These are phyloP conservation scores for Homarus americanus DNA, from an alignment of 1,140 invertebrate species.

Conservation along the genomic window DNA sequence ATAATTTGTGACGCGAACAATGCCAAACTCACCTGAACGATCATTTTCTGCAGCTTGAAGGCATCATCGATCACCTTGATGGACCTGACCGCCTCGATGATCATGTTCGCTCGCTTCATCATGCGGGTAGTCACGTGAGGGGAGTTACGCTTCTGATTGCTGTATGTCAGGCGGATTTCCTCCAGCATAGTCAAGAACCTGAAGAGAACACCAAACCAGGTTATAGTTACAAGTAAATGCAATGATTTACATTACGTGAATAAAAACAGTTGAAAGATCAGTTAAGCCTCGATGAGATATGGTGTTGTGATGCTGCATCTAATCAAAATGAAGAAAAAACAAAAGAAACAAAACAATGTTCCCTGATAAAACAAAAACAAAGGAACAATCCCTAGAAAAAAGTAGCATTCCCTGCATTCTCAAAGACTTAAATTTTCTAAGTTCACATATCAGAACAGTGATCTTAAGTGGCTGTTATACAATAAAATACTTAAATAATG, in stretches of 20 bases:
- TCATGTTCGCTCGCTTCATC: slow-evolving; percentile 82
- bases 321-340: too few relatives aligned
- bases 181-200: slow-evolving; percentile 50
- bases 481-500: too few relatives aligned
- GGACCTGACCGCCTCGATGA: slow-evolving; percentile 82
- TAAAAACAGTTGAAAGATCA: too few relatives aligned
- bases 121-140: slow-evolving; percentile 79
- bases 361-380: too few relatives aligned
- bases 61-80: slow-evolving; percentile 82
- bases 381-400: too few relatives aligned
- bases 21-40: slow-evolving; percentile 53
- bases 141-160: slow-evolving; percentile 56
- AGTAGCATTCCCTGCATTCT: too few relatives aligned
- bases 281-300: too few relatives aligned
- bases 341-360: too few relatives aligned
- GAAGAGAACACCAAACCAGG: slow-evolving; percentile 71
- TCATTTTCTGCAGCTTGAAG: slow-evolving; percentile 80
- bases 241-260: too few relatives aligned
- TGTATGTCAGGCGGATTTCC: slow-evolving; percentile 58
- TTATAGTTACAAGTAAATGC: neutral
- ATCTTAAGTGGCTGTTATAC: too few relatives aligned
- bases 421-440: too few relatives aligned
- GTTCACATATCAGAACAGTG: too few relatives aligned
- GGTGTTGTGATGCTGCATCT: neutral
- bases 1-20: neutral